phyloP scores from a whole-genome alignment of 2,113 vertebrate genomes.

The Dascyllus trimaculatus region DNA sequence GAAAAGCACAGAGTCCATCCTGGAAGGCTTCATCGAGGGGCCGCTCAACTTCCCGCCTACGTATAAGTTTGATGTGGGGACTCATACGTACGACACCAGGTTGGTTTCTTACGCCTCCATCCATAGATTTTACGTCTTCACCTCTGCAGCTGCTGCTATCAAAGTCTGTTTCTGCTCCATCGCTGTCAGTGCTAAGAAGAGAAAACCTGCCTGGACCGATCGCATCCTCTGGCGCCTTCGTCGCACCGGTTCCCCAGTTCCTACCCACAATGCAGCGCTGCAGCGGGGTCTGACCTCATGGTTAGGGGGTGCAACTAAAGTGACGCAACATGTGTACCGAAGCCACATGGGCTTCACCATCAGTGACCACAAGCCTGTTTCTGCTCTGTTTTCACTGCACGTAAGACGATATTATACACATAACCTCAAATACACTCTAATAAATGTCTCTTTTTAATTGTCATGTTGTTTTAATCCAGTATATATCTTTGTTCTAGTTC shows the following conservation, averaged over 20 bases:
- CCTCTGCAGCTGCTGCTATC: not conserved
- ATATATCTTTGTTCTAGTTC: conserved; percentile 84
- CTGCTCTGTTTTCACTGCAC: conserved; percentile 91
- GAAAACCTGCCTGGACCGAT: conserved; percentile 98
- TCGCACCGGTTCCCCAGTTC: conserved; percentile 81
- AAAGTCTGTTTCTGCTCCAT: not conserved
- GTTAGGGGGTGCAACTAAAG: conserved; percentile 84
- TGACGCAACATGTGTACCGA: conserved; percentile 91
- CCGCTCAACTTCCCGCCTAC: conserved; percentile 94
- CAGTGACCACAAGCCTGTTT: conserved; percentile 98
- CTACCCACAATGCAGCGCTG: conserved; percentile 82
- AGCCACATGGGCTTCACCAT: conserved; percentile 96
- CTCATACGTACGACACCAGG: conserved; percentile 98
- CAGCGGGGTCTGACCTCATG: conserved; percentile 83
- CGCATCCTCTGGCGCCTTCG: conserved; percentile 97
- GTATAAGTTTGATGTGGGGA: conserved; percentile 98
- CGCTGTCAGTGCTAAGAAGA: conserved; percentile 90
- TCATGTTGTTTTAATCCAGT: not conserved
- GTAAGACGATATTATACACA: conserved; percentile 81
- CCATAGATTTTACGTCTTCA: not conserved
- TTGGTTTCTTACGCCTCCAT: conserved; percentile 59
- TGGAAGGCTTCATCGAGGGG: conserved; percentile 95
- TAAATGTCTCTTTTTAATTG: not conserved
- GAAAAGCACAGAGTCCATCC: conserved; percentile 91
- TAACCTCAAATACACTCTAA: not conserved